phyloP scores from a whole-genome alignment of 1,140 invertebrate genomes.

The Drosophila ironensis region DNA sequence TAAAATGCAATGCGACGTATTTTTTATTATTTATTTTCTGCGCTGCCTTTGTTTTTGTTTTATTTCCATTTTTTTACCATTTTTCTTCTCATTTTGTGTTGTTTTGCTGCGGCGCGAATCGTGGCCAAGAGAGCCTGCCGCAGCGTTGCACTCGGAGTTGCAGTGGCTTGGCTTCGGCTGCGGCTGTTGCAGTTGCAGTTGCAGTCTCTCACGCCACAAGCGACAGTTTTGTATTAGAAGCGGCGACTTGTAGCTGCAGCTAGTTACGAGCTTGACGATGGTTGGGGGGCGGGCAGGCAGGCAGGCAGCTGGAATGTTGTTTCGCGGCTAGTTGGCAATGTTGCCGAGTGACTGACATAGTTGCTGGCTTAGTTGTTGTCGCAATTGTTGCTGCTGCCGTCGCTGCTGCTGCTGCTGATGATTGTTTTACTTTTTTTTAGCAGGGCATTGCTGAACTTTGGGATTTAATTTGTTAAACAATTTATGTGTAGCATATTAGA shows the following conservation, averaged over 20 bases:
- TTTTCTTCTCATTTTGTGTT: conserved; percentile 22
- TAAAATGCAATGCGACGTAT: conserved; percentile 63
- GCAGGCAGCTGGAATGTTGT: conserved; percentile 72
- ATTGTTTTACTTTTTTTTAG: background rate
- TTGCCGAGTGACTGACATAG: conserved; percentile 76
- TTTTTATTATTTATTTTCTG: conserved; percentile 56
- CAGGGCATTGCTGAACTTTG: conserved; percentile 62
- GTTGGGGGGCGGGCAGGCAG: conserved; percentile 5
- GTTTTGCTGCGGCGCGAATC: conserved; percentile 13
- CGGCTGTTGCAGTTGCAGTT: conserved; percentile 6
- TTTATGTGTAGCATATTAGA: conserved; percentile 67
- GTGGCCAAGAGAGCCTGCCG: conserved; percentile 27
- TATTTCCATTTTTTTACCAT: conserved; percentile 21
- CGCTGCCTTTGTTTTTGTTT: too few species aligned
- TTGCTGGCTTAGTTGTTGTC: conserved; percentile 47
- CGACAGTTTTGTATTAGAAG: conserved; percentile 79
- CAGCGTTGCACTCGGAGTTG: conserved; percentile 1
- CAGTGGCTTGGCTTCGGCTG: too few species aligned
- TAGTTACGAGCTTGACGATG: conserved; percentile 62
- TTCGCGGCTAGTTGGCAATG: conserved; percentile 72
- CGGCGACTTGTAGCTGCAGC: conserved; percentile 74
- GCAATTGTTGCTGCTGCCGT: conserved; percentile 17
- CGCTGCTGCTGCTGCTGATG: conserved; percentile 12
- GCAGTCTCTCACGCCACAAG: conserved; percentile 72
- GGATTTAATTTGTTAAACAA: conserved; percentile 69